phyloP scores from a whole-genome alignment of 2,797 vertebrate genomes.

The Gobio occitaniae region DNA sequence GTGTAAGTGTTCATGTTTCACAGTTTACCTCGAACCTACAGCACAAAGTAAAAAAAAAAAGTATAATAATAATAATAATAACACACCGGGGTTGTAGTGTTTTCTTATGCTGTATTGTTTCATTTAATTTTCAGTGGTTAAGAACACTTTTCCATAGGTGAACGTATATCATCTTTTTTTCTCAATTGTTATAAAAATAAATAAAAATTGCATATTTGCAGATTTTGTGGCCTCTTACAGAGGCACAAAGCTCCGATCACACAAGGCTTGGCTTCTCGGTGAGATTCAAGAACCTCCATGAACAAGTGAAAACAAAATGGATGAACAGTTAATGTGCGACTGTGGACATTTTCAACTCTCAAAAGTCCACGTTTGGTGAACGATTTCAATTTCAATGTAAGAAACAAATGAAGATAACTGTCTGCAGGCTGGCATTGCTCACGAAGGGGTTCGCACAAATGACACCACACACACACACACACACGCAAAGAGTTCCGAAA shows the following conservation, averaged over 20 bases:
- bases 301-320: conserved; percentile 67
- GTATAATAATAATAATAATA: conserved; percentile 65
- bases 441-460: conserved; percentile 44
- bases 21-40: conserved; percentile 87
- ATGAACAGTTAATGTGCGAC: conserved; percentile 67
- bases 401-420: conserved; percentile 61
- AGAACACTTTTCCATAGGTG: conserved; percentile 90
- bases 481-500: neutral
- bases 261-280: conserved; percentile 82
- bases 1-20: conserved; percentile 80
- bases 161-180: conserved; percentile 72
- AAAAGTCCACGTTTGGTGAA: conserved; percentile 39
- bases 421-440: conserved; percentile 50
- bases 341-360: conserved; percentile 45
- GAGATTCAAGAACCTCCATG: conserved; percentile 76
- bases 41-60: conserved; percentile 76
- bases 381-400: conserved; percentile 48
- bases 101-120: conserved; percentile 75
- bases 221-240: conserved; percentile 89
- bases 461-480: conserved; percentile 27
- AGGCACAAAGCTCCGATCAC: conserved; percentile 86
- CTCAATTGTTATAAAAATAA: conserved; percentile 88
- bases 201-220: conserved; percentile 93
- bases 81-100: conserved; percentile 79
- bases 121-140: conserved; percentile 86